Evolutionary conservation across 1,140 invertebrate genomes (phyloP).

Genomic region (Zaprionus capensis): DNA sequence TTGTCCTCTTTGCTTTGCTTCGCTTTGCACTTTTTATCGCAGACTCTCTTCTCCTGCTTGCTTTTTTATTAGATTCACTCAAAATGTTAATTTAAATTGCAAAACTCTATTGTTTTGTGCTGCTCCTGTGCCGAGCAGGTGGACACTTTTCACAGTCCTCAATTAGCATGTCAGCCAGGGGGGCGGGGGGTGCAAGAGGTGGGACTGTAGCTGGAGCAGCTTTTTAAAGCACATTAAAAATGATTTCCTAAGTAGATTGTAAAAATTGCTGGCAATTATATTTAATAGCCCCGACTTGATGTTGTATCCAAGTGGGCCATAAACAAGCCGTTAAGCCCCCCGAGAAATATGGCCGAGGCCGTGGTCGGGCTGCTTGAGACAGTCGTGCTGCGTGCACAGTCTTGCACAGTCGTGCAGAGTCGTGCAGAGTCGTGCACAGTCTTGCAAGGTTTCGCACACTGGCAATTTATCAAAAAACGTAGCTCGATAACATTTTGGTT

Average conservation of each 20-base stretch:
- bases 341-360: slow-evolving; percentile 17
- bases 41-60: background rate
- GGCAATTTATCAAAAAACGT: slow-evolving; percentile 64
- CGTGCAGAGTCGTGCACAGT: background rate
- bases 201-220: background rate
- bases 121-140: slow-evolving; percentile 18
- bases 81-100: slow-evolving; percentile 79
- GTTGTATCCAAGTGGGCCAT: slow-evolving; percentile 55
- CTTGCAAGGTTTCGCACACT: background rate
- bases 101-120: slow-evolving; percentile 69
- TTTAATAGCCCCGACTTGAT: slow-evolving; percentile 66
- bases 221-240: slow-evolving; percentile 66
- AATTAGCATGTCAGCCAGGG: slow-evolving; percentile 61
- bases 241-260: slow-evolving; percentile 79
- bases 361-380: slow-evolving; percentile 26
- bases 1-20: slow-evolving; percentile 52
- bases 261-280: slow-evolving; percentile 78
- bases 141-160: slow-evolving; percentile 38
- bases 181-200: background rate
- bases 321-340: slow-evolving; percentile 45
- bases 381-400: background rate
- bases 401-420: background rate
- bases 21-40: slow-evolving; percentile 56
- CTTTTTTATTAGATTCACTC: slow-evolving; percentile 68
- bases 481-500: slow-evolving; percentile 37